phyloP scores from a whole-genome alignment of 2,888 invertebrate genomes.

The Sympetrum striolatum region DNA sequence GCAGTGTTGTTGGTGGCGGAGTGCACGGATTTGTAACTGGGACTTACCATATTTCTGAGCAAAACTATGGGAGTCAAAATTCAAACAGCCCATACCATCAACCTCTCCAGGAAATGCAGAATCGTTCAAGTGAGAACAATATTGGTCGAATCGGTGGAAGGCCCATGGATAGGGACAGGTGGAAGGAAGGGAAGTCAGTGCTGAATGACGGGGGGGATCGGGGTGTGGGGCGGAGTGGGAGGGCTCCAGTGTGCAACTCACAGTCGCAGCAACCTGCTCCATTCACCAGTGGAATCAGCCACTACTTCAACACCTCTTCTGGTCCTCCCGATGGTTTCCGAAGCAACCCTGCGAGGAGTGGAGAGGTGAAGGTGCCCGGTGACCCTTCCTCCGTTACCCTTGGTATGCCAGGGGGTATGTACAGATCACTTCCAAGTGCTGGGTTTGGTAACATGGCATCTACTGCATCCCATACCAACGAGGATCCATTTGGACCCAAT shows the following conservation, averaged over 20 bases:
- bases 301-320: neutral
- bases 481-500: slow-evolving; percentile 19
- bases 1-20: slow-evolving; percentile 34
- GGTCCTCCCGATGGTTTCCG: neutral
- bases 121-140: slow-evolving; percentile 37
- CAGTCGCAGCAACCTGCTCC: slow-evolving; percentile 31
- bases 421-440: slow-evolving; percentile 1
- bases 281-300: slow-evolving; percentile 22
- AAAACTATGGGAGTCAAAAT: slow-evolving; percentile 39
- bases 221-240: slow-evolving; percentile 12
- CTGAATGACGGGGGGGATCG: slow-evolving; percentile 23
- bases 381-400: neutral
- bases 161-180: neutral
- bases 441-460: slow-evolving; percentile 17
- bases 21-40: slow-evolving; percentile 34
- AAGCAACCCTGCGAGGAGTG: neutral
- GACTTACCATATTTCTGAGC: slow-evolving; percentile 26
- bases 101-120: slow-evolving; percentile 40
- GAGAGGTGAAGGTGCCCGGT: neutral
- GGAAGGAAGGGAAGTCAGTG: slow-evolving; percentile 18
- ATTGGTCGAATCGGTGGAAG: slow-evolving; percentile 16
- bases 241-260: slow-evolving; percentile 13
- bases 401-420: slow-evolving; percentile 7
- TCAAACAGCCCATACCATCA: slow-evolving; percentile 39
- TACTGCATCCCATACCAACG: neutral